Percentiles rank a stretch among this genome's conserved stretches.
These are phyloP conservation scores for Sebastolobus altivelis DNA, from an alignment of 2,797 vertebrate species.

Conservation along the genomic window DNA sequence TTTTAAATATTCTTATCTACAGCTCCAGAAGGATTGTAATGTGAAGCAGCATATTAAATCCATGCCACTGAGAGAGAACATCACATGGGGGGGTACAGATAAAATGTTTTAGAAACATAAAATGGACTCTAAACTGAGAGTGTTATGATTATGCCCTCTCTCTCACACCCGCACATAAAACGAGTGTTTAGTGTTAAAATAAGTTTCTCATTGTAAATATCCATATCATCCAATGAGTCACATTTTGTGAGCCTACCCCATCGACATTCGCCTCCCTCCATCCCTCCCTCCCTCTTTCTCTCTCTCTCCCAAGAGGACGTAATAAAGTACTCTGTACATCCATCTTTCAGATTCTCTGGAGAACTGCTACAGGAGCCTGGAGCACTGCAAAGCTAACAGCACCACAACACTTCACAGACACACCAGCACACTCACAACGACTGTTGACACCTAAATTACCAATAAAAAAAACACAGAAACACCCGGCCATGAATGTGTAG, in stretches of 20 bases:
- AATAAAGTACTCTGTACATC: constrained; percentile 16
- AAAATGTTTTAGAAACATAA: constrained; percentile 32
- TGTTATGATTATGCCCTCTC: constrained; percentile 13
- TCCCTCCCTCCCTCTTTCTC: not conserved
- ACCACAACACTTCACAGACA: constrained; percentile 28
- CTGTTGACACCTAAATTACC: constrained; percentile 22
- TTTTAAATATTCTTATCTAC: constrained; percentile 69
- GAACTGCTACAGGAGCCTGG: constrained; percentile 19
- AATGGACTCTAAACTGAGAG: constrained; percentile 31
- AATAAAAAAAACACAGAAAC: constrained; percentile 4
- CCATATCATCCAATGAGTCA: constrained; percentile 18
- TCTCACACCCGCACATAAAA: constrained; percentile 26
- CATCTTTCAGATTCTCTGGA: constrained; percentile 34
- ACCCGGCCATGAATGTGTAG: not conserved
- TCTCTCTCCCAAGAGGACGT: constrained; percentile 17
- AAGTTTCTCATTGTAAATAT: constrained; percentile 27
- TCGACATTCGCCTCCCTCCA: not conserved
- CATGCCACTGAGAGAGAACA: constrained; percentile 26
- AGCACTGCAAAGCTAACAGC: constrained; percentile 17
- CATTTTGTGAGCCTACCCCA: not conserved
- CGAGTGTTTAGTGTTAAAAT: constrained; percentile 24
- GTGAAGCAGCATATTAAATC: constrained; percentile 44
- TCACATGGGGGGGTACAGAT: constrained; percentile 24
- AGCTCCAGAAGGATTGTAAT: constrained; percentile 55
- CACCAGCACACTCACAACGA: constrained; percentile 3